Base-by-base conservation (phyloP, 2,888 invertebrate species). In the Plusia festucae region DNA sequence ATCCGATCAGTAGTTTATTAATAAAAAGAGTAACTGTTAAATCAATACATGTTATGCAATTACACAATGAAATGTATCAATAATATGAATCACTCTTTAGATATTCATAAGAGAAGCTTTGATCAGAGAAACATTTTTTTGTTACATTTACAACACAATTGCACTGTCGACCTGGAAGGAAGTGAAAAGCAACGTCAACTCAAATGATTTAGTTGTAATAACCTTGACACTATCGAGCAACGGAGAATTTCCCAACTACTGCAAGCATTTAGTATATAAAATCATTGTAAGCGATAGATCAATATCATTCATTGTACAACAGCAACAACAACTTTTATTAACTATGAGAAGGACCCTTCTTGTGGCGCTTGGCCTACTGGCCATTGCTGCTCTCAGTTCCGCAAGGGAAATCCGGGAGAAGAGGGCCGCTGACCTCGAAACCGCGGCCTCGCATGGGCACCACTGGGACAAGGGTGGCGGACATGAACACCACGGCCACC, bases 401-500 rank as follows among this genome's bases (percentile, higher is more conserved):
- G 81, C 94, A n/a, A 77, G 96, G 84, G 95, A 96, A 73, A 84
- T 93, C 58, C 89, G 94, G 77, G 88, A 92, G 75, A 91, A 91
- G 81, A 85, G 93, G 27, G 92, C 89, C 62, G 91, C 90, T 18
- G 96, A 96, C 79, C 88, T 96, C 46, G 95, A 94, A 64, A 80
- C 91, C 0, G 96, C 96, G 0, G 96, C 95, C 13, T 87, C 88
- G 16, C 82, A 85, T 69, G 80, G 80, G 6, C 74, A 75, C 22
- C 80, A 89, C 34, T 87, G 88, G 86, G 91, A 82, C 59, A 83
- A 83, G 57, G 83, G 83, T 11, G 82, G 82, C 34, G 96, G 96
- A 6, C 95, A 96, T 70, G 96, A 96, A 74, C 95, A 96, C 73
- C 96, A 96, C 79, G 94, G 93, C 0, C 96, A 96, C 70, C 96